phyloP scores from a whole-genome alignment of 2,113 vertebrate species.

The Pygoscelis adeliae region DNA sequence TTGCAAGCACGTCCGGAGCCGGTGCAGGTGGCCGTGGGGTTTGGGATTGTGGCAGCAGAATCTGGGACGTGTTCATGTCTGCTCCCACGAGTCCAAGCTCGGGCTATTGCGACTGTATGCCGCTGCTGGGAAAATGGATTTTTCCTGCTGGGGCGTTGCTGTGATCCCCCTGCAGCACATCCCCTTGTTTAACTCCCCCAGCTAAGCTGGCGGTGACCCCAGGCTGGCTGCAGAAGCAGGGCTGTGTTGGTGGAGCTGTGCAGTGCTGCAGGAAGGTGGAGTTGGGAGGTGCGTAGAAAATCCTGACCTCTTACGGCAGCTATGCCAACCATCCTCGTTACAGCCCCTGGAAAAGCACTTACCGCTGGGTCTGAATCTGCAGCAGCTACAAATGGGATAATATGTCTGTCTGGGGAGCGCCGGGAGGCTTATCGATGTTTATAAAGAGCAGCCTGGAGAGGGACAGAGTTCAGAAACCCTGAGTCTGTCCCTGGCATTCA shows the following conservation, averaged over 20 bases:
- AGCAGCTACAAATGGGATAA: neutral
- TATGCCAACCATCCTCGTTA: neutral
- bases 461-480: neutral
- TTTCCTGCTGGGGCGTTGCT: neutral
- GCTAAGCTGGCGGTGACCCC: neutral
- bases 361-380: neutral
- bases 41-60: neutral
- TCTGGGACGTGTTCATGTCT: fast-evolving
- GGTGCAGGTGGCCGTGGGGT: fast-evolving
- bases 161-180: neutral
- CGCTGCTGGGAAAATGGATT: neutral
- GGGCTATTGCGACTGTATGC: neutral
- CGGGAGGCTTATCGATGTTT: neutral
- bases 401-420: neutral
- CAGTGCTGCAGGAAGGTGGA: neutral
- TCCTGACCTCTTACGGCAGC: neutral
- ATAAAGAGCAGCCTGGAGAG: neutral
- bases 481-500: fast-evolving
- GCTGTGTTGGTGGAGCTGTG: fast-evolving
- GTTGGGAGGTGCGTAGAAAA: neutral
- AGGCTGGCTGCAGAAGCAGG: neutral
- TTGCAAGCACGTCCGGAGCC: neutral
- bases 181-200: no score
- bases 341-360: neutral
- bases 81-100: neutral